phyloP scores from a whole-genome alignment of 2,797 vertebrate genomes.

The Clarias fuscus region DNA sequence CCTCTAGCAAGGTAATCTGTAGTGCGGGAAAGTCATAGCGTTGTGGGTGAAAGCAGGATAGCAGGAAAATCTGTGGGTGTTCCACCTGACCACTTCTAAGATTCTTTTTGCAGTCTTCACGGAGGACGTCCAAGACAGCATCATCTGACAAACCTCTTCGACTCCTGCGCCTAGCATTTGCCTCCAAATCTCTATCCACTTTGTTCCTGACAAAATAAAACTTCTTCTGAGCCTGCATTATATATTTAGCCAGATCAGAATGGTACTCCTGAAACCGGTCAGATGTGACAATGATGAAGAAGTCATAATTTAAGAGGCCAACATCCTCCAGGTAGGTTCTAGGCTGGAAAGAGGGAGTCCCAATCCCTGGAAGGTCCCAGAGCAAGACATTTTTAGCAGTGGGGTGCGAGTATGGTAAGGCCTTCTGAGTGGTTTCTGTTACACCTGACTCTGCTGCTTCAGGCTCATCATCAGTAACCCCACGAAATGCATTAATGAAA shows the following conservation, averaged over 20 bases:
- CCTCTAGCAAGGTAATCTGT: slow-evolving; percentile 65
- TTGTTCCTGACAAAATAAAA: slow-evolving; percentile 62
- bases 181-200: slow-evolving; percentile 58
- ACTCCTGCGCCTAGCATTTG: slow-evolving; percentile 36
- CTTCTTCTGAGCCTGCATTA: slow-evolving; percentile 46
- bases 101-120: slow-evolving; percentile 56
- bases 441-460: slow-evolving; percentile 44
- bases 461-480: slow-evolving; percentile 41
- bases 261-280: slow-evolving; percentile 50
- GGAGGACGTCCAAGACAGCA: slow-evolving; percentile 56
- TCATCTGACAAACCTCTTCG: slow-evolving; percentile 38
- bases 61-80: slow-evolving; percentile 65
- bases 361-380: slow-evolving; percentile 63
- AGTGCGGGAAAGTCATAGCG: slow-evolving; percentile 67
- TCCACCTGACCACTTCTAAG: slow-evolving; percentile 50
- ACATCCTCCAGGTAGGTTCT: slow-evolving; percentile 46
- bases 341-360: slow-evolving; percentile 49
- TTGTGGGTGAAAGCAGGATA: slow-evolving; percentile 63
- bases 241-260: slow-evolving; percentile 38
- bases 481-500: slow-evolving; percentile 60
- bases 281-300: slow-evolving; percentile 59
- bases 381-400: slow-evolving; percentile 48
- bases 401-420: slow-evolving; percentile 50
- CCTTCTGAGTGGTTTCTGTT: slow-evolving; percentile 49
- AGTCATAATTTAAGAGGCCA: slow-evolving; percentile 52